phyloP scores from a whole-genome alignment of 92 coral and sea anemone species.

The Parazoanthus swiftii region DNA sequence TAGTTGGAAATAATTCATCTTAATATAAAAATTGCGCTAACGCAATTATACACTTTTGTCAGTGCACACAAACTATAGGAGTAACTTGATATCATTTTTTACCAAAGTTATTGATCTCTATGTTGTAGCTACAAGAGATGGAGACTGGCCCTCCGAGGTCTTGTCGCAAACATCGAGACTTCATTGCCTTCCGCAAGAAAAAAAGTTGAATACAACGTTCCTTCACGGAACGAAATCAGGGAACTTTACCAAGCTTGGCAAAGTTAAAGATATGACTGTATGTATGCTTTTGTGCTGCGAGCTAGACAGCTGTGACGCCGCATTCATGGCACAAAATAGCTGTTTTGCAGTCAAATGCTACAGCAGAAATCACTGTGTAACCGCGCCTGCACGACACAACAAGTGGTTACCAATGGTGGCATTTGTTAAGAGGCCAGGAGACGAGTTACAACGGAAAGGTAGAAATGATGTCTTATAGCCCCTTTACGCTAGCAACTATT shows the following conservation, averaged over 20 bases:
- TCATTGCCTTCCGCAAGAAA: slow-evolving; percentile 66
- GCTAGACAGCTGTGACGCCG: slow-evolving; percentile 80
- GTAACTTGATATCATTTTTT: no score
- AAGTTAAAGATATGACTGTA: slow-evolving; percentile 85
- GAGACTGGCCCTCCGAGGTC: slow-evolving; percentile 65
- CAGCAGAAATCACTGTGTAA: slow-evolving; percentile 81
- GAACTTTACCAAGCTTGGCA: slow-evolving; percentile 83
- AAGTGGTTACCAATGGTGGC: slow-evolving; percentile 83
- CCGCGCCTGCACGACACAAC: slow-evolving; percentile 88
- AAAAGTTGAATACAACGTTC: slow-evolving; percentile 75
- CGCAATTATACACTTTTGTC: no score
- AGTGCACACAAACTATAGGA: no score
- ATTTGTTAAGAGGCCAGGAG: slow-evolving; percentile 53
- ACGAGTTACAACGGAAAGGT: neutral
- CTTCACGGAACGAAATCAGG: slow-evolving; percentile 96
- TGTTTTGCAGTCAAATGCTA: slow-evolving; percentile 89
- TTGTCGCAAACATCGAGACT: slow-evolving; percentile 60
- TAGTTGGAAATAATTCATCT: no score
- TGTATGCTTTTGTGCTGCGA: slow-evolving; percentile 93
- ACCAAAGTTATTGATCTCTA: neutral
- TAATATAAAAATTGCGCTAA: no score
- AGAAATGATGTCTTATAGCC: neutral
- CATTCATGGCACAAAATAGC: slow-evolving; percentile 77
- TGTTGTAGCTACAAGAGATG: slow-evolving; percentile 11
- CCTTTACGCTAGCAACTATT: no score